These are phyloP conservation scores for Drosophila sordidapex DNA, from an alignment of 2,888 invertebrate genomes.

Conservation along the genomic window DNA sequence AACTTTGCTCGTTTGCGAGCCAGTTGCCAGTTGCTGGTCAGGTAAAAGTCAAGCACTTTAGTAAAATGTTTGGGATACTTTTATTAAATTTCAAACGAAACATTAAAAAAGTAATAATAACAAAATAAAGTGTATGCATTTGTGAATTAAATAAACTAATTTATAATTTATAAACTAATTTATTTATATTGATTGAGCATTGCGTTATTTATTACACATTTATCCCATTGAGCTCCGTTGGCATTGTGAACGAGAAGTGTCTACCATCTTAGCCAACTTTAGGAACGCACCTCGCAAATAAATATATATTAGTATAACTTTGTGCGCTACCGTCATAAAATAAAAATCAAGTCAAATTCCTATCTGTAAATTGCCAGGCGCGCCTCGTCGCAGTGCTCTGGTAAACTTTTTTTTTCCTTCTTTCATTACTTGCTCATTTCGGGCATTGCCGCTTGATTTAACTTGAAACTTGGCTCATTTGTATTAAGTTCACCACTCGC, in stretches of 20 bases:
- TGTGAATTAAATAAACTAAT: neutral
- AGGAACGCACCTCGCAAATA: slow-evolving; percentile 14
- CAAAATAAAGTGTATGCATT: neutral
- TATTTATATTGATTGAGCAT: neutral
- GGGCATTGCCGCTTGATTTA: slow-evolving; percentile 73
- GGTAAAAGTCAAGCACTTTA: slow-evolving; percentile 1
- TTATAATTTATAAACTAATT: neutral
- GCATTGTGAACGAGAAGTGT: neutral
- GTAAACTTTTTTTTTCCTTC: slow-evolving; percentile 19
- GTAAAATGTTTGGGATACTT: slow-evolving; percentile 8
- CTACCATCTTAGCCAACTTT: neutral
- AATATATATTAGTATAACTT: neutral
- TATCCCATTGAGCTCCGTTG: neutral
- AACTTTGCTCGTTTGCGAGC: slow-evolving; percentile 17
- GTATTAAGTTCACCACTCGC: slow-evolving; percentile 72
- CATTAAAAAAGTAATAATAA: neutral
- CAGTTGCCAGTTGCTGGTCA: slow-evolving; percentile 7
- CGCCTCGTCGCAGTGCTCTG: slow-evolving; percentile 14
- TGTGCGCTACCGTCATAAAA: slow-evolving; percentile 43
- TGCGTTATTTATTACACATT: neutral
- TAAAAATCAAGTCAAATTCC: slow-evolving; percentile 65
- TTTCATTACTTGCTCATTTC: slow-evolving; percentile 37
- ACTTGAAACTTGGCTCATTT: slow-evolving; percentile 79
- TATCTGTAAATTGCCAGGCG: slow-evolving; percentile 56
- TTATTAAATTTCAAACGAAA: slow-evolving; percentile 5